These are phyloP conservation scores for Struthidea cinerea DNA, from an alignment of 2,113 vertebrate species.

Conservation along the genomic window DNA sequence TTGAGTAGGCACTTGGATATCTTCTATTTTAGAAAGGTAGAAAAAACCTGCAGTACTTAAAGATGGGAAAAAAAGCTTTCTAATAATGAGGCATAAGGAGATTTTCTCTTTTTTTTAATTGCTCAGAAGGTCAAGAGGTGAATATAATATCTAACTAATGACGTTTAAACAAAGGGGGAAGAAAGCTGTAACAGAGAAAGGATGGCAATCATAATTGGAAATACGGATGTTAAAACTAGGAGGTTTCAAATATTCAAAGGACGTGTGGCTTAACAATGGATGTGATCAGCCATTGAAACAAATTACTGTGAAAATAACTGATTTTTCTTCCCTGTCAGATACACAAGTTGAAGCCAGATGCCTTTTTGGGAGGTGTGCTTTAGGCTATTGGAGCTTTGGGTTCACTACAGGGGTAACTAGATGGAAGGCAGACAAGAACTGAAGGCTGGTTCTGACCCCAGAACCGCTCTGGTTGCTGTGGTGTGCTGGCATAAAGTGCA, in stretches of 20 bases:
- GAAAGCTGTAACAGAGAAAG: not conserved
- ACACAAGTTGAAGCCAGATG: not conserved
- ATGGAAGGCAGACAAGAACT: not conserved
- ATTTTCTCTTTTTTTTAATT: not conserved
- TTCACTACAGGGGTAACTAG: not conserved
- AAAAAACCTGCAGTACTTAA: not conserved
- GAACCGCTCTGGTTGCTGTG: not conserved
- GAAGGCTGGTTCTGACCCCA: not conserved
- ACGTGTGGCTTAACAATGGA: not conserved
- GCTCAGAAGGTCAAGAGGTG: not conserved
- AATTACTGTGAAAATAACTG: not conserved
- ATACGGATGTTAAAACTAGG: not conserved
- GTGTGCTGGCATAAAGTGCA: not conserved
- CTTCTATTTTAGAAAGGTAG: not conserved
- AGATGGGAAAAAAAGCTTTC: not conserved
- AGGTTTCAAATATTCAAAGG: not conserved
- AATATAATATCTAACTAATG: not conserved
- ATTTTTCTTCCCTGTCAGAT: not conserved
- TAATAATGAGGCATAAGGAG: not conserved
- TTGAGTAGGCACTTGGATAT: not conserved
- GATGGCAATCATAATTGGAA: not conserved
- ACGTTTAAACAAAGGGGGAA: not conserved
- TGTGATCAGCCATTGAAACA: not conserved
- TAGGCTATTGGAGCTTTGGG: not conserved
- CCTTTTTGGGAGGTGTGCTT: not conserved